A percentile compares a stretch with the other conserved stretches of the same genome.
Conservation (phyloP, 2,113 vertebrate species). For the Motacilla alba region DNA sequence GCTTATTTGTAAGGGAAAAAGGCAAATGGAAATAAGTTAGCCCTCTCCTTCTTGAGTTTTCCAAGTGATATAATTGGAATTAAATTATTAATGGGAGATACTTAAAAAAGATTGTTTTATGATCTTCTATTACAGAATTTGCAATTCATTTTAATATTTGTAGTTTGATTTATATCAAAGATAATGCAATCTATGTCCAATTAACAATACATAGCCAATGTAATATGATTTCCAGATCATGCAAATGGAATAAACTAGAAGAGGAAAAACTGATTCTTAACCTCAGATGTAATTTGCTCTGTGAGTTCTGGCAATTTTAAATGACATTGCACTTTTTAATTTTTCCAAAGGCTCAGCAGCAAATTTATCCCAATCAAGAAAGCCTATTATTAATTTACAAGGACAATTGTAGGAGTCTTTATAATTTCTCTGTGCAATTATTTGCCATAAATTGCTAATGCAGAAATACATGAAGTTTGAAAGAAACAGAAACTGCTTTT, state of each 20-base stretch:
- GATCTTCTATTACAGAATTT: constrained; percentile 90
- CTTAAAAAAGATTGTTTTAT: constrained; percentile 91
- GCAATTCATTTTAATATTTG: constrained; percentile 94
- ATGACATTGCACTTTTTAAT: constrained; percentile 89
- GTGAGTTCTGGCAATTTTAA: constrained; percentile 85
- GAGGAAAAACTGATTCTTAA: constrained; percentile 80
- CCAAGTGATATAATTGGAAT: constrained; percentile 88
- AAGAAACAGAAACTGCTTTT: constrained; percentile 72
- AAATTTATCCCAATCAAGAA: constrained; percentile 86
- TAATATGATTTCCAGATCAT: constrained; percentile 90
- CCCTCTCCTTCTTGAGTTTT: constrained; percentile 75
- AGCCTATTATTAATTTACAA: constrained; percentile 86
- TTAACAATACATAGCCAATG: constrained; percentile 90
- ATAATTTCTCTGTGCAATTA: constrained; percentile 82
- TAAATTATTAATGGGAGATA: constrained; percentile 93
- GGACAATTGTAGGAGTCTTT: constrained; percentile 83
- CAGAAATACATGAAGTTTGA: constrained; percentile 71
- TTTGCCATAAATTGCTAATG: constrained; percentile 78
- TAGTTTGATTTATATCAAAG: constrained; percentile 92
- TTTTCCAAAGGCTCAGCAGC: constrained; percentile 82
- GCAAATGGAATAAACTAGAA: constrained; percentile 84
- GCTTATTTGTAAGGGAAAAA: constrained; percentile 62
- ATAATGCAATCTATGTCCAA: constrained; percentile 92
- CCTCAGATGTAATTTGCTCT: constrained; percentile 87
- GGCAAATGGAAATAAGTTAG: constrained; percentile 77